These are phyloP conservation scores for Myrmophylax atrothorax DNA, from an alignment of 2,113 vertebrate species.

Conservation along the genomic window DNA sequence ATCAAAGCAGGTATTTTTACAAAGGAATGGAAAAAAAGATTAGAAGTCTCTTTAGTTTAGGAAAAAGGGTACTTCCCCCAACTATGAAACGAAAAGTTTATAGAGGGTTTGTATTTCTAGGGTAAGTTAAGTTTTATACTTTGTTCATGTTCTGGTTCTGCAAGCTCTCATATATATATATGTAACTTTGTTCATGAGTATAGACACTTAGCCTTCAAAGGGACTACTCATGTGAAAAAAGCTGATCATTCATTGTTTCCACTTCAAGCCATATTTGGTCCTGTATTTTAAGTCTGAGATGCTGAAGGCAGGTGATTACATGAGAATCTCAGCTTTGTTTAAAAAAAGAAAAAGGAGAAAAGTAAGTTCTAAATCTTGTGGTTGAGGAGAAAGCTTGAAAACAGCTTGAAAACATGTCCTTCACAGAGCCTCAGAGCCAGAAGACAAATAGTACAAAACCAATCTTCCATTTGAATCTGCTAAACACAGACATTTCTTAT, in stretches of 20 bases:
- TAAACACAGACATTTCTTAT: neutral
- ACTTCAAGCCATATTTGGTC: constrained; percentile 37
- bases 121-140: neutral
- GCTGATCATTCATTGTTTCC: constrained; percentile 39
- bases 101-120: neutral
- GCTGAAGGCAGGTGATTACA: constrained; percentile 2
- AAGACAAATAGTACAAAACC: neutral
- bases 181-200: neutral
- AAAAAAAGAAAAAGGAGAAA: neutral
- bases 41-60: neutral
- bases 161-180: neutral
- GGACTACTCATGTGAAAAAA: constrained; percentile 52
- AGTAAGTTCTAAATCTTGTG: neutral
- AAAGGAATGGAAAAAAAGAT: neutral
- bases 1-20: constrained; percentile 12
- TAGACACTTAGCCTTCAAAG: constrained; percentile 21
- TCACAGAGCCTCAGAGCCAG: neutral
- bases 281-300: neutral
- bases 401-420: constrained; percentile 4
- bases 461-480: neutral
- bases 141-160: constrained; percentile 21
- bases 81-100: neutral
- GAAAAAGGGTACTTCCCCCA: constrained; percentile 9
- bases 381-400: constrained; percentile 33
- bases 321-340: constrained; percentile 4